phyloP scores from a whole-genome alignment of 2,888 invertebrate species.

The Ditula angustiorana region DNA sequence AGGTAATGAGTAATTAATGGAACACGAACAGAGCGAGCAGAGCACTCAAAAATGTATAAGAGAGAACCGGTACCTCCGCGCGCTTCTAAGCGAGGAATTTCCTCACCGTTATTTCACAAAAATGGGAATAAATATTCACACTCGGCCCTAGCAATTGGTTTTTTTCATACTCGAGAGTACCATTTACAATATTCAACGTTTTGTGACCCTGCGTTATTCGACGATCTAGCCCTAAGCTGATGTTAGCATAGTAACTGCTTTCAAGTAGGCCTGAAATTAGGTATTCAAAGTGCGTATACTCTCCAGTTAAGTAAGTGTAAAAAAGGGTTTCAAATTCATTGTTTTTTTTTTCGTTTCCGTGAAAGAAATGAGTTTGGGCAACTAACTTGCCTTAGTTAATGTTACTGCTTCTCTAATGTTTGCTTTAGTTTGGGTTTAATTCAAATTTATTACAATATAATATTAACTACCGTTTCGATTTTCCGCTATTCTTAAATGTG shows the following conservation, averaged over 20 bases:
- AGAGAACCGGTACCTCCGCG: neutral
- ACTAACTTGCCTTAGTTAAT: no score
- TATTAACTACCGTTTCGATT: no score
- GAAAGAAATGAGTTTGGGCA: no score
- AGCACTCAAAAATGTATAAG: slow-evolving; percentile 2
- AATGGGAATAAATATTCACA: neutral
- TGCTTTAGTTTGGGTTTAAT: no score
- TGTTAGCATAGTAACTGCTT: neutral
- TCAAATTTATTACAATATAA: no score
- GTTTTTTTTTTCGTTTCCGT: no score
- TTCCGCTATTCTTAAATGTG: no score
- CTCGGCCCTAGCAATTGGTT: neutral
- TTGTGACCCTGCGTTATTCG: neutral
- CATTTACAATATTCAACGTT: neutral
- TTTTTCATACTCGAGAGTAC: neutral
- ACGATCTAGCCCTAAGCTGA: neutral
- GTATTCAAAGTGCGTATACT: neutral
- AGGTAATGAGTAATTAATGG: slow-evolving; percentile 6
- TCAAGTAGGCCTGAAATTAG: neutral
- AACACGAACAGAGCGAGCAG: neutral
- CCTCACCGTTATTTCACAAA: neutral
- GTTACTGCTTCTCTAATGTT: no score
- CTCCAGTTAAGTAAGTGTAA: no score
- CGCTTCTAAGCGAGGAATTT: neutral
- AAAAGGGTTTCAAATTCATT: no score